Evolutionary conservation across 2,888 invertebrate species (phyloP), one percentile per base, ranked within the genome.

Genomic region (Eupithecia vulgata): DNA sequence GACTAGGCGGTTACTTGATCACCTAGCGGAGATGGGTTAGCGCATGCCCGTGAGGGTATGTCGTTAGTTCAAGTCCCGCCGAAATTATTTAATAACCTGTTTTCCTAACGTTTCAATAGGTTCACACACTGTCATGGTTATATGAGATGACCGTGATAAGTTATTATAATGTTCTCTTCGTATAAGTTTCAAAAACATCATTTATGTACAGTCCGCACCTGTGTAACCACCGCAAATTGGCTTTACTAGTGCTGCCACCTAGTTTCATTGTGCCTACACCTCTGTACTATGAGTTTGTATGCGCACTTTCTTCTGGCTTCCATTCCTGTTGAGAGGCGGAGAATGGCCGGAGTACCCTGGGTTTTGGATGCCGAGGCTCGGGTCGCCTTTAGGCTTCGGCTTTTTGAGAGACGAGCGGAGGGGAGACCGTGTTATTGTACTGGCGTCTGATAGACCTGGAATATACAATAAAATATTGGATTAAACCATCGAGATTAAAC

Each of bases 281-380:
- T 98, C 98, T 61, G 98, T 98, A 87, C 98, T 98, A 88, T 98
- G 98, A 52, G 98, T 98, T 88, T 98, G 98, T 89, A 98, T 98
- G 77, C 98, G 95, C 75, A 98, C 98, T 93, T 98, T 98, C 89
- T 98, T 98, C 85, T 97, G 97, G 84, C 98, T 98, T 0, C 97
- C 98, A 82, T 98, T 98, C 71, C 98, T 95, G 68, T 97, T 96
- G 75, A 98, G 95, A 0, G 97, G 96, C 0, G 98, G 98, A 21
- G 98, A 98, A 80, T 97, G 97, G 2, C 97, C 97, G 0, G 97
- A 97, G 82, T 97, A 97, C 0, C 95, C 96, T 0, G 98, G 98
- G 94, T 98, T 98, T 82, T 97, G 98, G 76, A 98, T 98, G 13
- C 98, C 98, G 74, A 97, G 91, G 25, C 96, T 90, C 0, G 92